Evolutionary conservation across 2,113 vertebrate species (phyloP).

Genomic region (Hypocryptadius cinnamomeus): DNA sequence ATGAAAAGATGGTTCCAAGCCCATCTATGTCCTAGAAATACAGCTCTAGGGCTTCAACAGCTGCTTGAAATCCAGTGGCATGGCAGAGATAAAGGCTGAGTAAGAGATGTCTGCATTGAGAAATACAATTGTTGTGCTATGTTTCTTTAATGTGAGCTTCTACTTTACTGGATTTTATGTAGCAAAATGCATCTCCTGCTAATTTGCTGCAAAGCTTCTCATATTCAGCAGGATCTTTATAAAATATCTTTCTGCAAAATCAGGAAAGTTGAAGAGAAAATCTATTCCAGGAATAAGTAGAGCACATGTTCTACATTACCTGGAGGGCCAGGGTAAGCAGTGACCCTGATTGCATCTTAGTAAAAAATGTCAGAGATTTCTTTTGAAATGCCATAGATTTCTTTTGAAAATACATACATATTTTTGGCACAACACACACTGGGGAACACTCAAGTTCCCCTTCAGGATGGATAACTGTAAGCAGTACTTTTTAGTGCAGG

Average conservation of each 20-base stretch:
- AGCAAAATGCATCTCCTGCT: neutral
- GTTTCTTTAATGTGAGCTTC: neutral
- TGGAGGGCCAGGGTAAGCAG: neutral
- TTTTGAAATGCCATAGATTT: neutral
- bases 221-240: neutral
- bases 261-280: neutral
- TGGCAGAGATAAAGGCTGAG: neutral
- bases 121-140: neutral
- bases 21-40: neutral
- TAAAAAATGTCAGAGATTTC: neutral
- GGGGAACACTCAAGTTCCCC: neutral
- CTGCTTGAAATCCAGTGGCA: neutral
- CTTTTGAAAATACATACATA: neutral
- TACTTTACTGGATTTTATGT: neutral
- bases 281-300: neutral
- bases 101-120: neutral
- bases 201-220: neutral
- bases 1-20: neutral
- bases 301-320: neutral
- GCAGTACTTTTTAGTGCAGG: neutral
- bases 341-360: neutral
- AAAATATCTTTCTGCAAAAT: neutral
- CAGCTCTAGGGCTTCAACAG: neutral
- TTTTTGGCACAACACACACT: neutral
- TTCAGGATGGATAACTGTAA: neutral